These are phyloP conservation scores for Chrysodeixis includens DNA, from an alignment of 2,888 invertebrate genomes.

Conservation along the genomic window DNA sequence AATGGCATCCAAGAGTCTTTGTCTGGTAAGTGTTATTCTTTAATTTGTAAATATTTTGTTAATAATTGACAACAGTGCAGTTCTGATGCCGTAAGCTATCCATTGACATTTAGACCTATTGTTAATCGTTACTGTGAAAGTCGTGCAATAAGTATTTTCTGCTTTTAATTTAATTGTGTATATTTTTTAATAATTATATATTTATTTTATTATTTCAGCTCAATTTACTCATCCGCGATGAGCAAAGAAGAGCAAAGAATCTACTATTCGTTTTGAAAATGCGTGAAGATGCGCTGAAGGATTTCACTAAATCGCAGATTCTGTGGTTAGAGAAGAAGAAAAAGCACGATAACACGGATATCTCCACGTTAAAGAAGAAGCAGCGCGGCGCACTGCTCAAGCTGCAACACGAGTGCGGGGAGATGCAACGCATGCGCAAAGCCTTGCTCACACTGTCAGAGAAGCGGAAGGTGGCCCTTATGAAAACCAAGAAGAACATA, in stretches of 20 bases:
- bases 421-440: slow-evolving; percentile 90
- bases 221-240: slow-evolving; percentile 87
- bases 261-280: slow-evolving; percentile 84
- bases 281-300: slow-evolving; percentile 85
- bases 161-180: slow-evolving; percentile 23
- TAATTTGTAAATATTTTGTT: slow-evolving; percentile 77
- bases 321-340: slow-evolving; percentile 86
- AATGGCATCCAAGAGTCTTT: slow-evolving; percentile 87
- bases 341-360: slow-evolving; percentile 82
- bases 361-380: slow-evolving; percentile 90
- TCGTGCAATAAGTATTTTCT: slow-evolving; percentile 7
- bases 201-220: slow-evolving; percentile 72
- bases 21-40: slow-evolving; percentile 85
- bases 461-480: slow-evolving; percentile 80
- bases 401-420: slow-evolving; percentile 91
- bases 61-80: slow-evolving; percentile 40
- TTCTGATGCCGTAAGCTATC: slow-evolving; percentile 52
- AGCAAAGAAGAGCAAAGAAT: slow-evolving; percentile 85
- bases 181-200: slow-evolving; percentile 24
- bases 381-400: slow-evolving; percentile 91
- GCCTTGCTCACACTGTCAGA: slow-evolving; percentile 82
- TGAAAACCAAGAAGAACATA: slow-evolving; percentile 84
- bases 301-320: slow-evolving; percentile 86
- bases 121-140: slow-evolving; percentile 28
- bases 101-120: slow-evolving; percentile 38